Evolutionary conservation across 2,888 invertebrate species (phyloP).

Genomic region (Chydorus sphaericus): DNA sequence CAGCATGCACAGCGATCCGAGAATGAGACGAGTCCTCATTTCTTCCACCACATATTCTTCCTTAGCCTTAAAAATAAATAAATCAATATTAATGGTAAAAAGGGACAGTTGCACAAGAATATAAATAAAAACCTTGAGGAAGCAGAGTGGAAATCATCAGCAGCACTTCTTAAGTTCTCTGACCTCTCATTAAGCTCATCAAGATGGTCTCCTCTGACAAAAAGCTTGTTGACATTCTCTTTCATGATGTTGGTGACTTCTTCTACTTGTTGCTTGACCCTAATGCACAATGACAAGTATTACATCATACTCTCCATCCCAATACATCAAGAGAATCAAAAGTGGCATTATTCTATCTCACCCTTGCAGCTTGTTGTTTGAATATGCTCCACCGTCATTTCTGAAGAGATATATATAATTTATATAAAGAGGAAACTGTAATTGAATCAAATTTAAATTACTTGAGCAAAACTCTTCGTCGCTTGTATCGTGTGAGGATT

Average conservation of each 20-base stretch:
- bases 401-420: neutral
- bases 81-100: neutral
- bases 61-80: neutral
- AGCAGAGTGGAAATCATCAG: neutral
- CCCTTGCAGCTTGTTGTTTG: neutral
- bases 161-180: neutral
- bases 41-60: neutral
- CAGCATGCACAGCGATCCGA: neutral
- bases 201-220: neutral
- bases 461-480: neutral
- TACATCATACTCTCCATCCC: too few species aligned
- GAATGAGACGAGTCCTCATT: neutral
- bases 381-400: neutral
- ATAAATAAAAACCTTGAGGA: neutral
- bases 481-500: neutral
- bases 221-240: conserved; percentile 1
- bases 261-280: neutral
- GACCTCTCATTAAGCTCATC: conserved; percentile 2
- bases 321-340: neutral
- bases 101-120: neutral
- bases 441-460: neutral
- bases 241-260: neutral
- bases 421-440: neutral
- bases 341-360: neutral
- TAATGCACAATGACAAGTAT: too few species aligned